Percentiles rank a stretch among this genome's conserved stretches.
Evolutionary conservation across 2,888 invertebrate genomes (phyloP).

Genomic region (Drosophila melanocephala): DNA sequence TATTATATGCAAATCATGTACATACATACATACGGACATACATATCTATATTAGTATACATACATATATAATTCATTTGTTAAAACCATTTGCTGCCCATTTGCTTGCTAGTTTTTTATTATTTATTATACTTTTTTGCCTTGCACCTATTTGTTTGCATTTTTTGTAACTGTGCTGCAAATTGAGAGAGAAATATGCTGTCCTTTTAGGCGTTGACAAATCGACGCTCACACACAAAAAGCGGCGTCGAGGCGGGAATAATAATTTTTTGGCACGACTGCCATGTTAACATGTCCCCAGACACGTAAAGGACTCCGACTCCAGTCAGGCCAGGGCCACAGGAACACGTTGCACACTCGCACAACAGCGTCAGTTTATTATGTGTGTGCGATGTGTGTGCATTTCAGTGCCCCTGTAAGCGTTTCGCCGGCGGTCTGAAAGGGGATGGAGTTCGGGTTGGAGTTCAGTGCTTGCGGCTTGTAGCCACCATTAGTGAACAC

Average conservation of each 20-base stretch:
- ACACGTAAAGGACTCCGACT: slow-evolving; percentile 63
- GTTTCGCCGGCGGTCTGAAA: slow-evolving; percentile 47
- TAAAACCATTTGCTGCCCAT: slow-evolving; percentile 76
- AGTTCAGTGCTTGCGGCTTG: slow-evolving; percentile 82
- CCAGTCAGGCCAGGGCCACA: slow-evolving; percentile 24
- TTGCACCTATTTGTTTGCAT: slow-evolving; percentile 7
- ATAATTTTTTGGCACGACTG: slow-evolving; percentile 85
- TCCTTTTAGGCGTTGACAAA: slow-evolving; percentile 83
- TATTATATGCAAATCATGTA: slow-evolving; percentile 65
- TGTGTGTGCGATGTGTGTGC: slow-evolving; percentile 58
- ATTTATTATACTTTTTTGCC: slow-evolving; percentile 41
- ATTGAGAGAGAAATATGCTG: slow-evolving; percentile 76
- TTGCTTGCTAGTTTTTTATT: slow-evolving; percentile 49
- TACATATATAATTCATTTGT: slow-evolving; percentile 74
- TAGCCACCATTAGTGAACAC: slow-evolving; percentile 84
- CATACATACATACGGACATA: neutral
- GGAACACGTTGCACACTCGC: slow-evolving; percentile 59
- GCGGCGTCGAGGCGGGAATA: slow-evolving; percentile 79
- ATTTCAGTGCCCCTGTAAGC: slow-evolving; percentile 69
- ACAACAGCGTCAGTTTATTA: slow-evolving; percentile 68
- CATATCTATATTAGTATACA: slow-evolving; percentile 18
- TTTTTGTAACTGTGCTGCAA: slow-evolving; percentile 34
- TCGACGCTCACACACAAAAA: slow-evolving; percentile 72
- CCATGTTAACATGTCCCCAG: slow-evolving; percentile 85
- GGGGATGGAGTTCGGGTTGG: slow-evolving; percentile 27